Base-by-base conservation (phyloP, 2,797 vertebrate species). In the Malacoctenus gilli region DNA sequence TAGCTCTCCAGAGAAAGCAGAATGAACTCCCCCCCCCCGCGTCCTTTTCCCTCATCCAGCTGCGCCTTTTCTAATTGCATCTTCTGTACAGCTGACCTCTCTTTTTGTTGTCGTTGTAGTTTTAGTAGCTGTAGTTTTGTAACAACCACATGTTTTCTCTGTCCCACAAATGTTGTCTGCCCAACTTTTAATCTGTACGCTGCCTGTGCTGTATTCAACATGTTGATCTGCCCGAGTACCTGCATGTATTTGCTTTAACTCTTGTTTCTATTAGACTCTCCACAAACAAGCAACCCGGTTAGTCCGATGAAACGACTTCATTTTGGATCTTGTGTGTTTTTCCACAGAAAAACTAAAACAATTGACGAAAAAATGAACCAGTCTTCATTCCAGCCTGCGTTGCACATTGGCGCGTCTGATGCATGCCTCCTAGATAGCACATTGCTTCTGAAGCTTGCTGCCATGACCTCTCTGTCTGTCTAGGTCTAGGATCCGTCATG, bases 241-340 rank as follows among this genome's bases (percentile, higher is more conserved):
- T 84, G 84, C 76, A 84, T 88, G 83, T 68, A 39, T 82, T 75
- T 72, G 49, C 82, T 46, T n/a, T 59, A 32, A 23, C 22, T 23
- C 8, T 23, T 23, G 4, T 23, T 23, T 23, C 8, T 41, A 43
- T 46, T 68, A 44, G 13, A 32, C 18, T 44, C 9, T 62, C 38
- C 37, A 38, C 47, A 14, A 43, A 50, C 18, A 42, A n/a, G n/a
- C 23, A 59, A 54, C 72, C 52, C 58, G 66, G 47, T 68, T 69
- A 52, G 59, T 73, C 56, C 23, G 28, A 32, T 46, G 1, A n/a
- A 34, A 21, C 16, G 1, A 60, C 41, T 52, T 23, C 8, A 8
- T 4, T 28, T 4, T 2, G 25, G 46, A 64, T 78, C 15, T 49
- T 42, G 21, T 43, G 20, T 18, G 16, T 14, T 11, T 47, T 9